phyloP scores from a whole-genome alignment of 2,888 invertebrate species.

The Orthosia gothica region DNA sequence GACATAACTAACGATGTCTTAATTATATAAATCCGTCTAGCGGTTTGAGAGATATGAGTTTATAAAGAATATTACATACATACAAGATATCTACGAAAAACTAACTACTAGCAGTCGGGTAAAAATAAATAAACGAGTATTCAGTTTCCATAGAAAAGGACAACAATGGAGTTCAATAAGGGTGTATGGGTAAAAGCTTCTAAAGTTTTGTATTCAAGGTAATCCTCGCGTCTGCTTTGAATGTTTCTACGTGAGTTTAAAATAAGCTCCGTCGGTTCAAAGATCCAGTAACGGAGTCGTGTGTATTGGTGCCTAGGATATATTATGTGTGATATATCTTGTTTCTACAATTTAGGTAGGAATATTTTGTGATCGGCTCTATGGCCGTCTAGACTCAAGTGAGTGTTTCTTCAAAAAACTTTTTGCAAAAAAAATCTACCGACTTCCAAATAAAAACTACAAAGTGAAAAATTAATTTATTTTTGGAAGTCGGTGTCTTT shows the following conservation, averaged over 20 bases:
- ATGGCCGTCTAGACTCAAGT: neutral
- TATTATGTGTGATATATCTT: slow-evolving; percentile 1
- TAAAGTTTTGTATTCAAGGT: slow-evolving; percentile 24
- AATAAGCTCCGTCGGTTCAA: slow-evolving; percentile 18
- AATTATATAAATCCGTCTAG: too few relatives aligned
- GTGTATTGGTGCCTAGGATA: neutral
- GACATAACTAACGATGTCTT: too few relatives aligned
- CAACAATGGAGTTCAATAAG: slow-evolving; percentile 8
- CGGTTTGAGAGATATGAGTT: too few relatives aligned
- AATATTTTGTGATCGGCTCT: neutral
- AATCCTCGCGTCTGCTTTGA: slow-evolving; percentile 18
- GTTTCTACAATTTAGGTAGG: neutral
- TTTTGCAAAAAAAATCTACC: too few relatives aligned
- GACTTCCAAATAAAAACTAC: too few relatives aligned
- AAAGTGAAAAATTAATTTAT: too few relatives aligned
- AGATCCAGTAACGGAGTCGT: neutral
- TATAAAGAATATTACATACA: too few relatives aligned
- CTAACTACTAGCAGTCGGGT: too few relatives aligned
- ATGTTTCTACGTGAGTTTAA: neutral
- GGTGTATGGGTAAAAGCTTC: neutral
- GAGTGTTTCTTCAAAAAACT: too few relatives aligned
- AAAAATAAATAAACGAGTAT: neutral
- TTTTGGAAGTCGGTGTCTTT: accelerated
- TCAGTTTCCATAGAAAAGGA: neutral
- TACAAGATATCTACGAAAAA: too few relatives aligned